These are phyloP conservation scores for Coenobita brevimanus DNA, from an alignment of 1,140 invertebrate species.

Conservation along the genomic window DNA sequence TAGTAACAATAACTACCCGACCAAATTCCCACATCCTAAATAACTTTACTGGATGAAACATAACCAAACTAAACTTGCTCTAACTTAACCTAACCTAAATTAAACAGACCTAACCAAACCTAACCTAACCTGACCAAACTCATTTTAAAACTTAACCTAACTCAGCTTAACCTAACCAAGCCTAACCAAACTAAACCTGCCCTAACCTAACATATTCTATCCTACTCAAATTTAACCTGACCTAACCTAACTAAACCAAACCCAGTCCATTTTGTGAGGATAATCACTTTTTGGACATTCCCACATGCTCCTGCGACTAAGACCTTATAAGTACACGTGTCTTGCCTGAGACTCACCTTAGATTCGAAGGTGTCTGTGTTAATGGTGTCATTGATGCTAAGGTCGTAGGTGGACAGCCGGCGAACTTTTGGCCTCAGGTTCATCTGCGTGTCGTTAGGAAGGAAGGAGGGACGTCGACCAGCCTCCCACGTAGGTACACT, in stretches of 20 bases:
- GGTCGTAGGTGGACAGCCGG: conserved; percentile 43
- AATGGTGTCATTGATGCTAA: conserved; percentile 38
- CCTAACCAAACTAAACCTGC: not conserved
- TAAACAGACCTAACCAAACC: not conserved
- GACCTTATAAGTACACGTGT: no score
- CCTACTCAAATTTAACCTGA: no score
- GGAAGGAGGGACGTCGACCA: conserved; percentile 32
- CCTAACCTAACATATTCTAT: no score
- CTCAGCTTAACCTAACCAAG: not conserved
- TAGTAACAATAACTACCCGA: no score
- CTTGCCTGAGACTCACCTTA: no score
- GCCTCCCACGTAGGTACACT: conserved; percentile 38
- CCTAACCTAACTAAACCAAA: not conserved
- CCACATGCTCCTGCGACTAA: no score
- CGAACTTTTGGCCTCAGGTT: conserved; percentile 35
- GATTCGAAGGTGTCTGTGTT: conserved; percentile 21
- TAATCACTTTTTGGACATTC: no score
- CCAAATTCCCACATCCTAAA: no score
- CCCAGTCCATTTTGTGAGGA: no score
- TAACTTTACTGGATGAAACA: not conserved
- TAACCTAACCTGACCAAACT: not conserved
- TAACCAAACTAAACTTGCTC: not conserved
- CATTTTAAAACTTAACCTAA: not conserved
- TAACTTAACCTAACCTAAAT: not conserved
- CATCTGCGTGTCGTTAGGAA: conserved; percentile 50